Base-by-base conservation (phyloP, 2,888 invertebrate species). In the Sarcophaga subvicina region DNA sequence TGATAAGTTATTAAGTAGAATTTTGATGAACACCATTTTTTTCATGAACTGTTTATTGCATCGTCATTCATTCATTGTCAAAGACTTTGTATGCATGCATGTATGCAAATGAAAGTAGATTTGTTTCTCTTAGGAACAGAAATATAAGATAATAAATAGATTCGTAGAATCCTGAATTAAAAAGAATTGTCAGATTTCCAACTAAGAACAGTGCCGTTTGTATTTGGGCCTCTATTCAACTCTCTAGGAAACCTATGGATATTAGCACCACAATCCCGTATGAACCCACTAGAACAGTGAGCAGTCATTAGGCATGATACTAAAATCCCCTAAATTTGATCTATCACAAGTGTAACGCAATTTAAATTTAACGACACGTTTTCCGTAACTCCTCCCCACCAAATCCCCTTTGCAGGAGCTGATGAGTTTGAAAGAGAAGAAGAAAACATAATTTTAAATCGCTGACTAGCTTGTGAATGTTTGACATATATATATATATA, bases 301-400 rank as follows among this genome's bases (percentile, higher is more conserved):
- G 76, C 76, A 71, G 85, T 86, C 90, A 84, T 59, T 63, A 70
- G 77, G 63, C 73, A 37, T 66, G 63, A 66, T 67, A 60, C 67
- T 27, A 62, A 47, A 54, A 66, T 72, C 80, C 62, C 45, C 59
- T 54, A 77, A 54, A 85, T 88, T 91, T 92, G 45, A 82, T 92
- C 89, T 92, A 91, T 90, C 92, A 92, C 92, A 92, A 92, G 91
- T 92, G 92, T 92, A 92, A 92, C 92, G 92, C 92, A 88, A 89
- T 91, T 84, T 87, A 90, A 90, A 89, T 89, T 79, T 12, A 87
- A 87, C 45, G 37, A 59, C 72, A 71, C 49, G 49, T 60, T 45
- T 62, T 47, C 54, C 63, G 12, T 4, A 11, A 37, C 17, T 37
- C 10, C 37, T 37, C 37, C 8, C 37, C 37, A 1, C 37, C 1